Evolutionary conservation across 1,140 invertebrate species (phyloP).

Genomic region (Sogatella furcifera): DNA sequence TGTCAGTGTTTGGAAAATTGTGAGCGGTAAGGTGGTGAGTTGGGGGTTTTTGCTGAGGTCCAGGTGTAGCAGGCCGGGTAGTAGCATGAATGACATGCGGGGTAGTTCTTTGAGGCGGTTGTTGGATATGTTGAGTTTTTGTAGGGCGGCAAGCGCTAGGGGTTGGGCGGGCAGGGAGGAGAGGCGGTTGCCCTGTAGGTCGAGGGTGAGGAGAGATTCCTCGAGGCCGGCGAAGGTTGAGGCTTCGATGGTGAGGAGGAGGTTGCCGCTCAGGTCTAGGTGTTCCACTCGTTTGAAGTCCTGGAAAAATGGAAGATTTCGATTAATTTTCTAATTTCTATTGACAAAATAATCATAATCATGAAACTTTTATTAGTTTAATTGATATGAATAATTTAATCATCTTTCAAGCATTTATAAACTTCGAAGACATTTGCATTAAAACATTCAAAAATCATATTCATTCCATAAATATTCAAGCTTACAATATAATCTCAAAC

Average conservation of each 20-base stretch:
- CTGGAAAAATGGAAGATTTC: conserved; percentile 15
- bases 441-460: too few relatives aligned
- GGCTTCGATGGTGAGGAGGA: conserved; percentile 54
- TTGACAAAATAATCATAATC: too few relatives aligned
- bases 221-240: conserved; percentile 67
- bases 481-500: too few relatives aligned
- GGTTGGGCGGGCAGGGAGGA: conserved; percentile 49
- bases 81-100: conserved; percentile 51
- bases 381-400: too few relatives aligned
- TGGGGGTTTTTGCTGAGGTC: conserved; percentile 69
- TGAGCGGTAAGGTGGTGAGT: conserved; percentile 44
- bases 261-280: conserved; percentile 68
- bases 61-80: conserved; percentile 55
- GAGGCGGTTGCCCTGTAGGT: conserved; percentile 65
- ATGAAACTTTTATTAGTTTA: too few relatives aligned
- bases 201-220: conserved; percentile 55
- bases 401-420: too few relatives aligned
- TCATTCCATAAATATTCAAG: too few relatives aligned
- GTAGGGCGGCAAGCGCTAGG: conserved; percentile 49
- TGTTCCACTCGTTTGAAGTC: conserved; percentile 61
- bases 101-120: conserved; percentile 63
- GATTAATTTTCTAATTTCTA: background rate
- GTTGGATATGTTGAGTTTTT: conserved; percentile 61
- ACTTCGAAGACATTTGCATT: too few relatives aligned
- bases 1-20: conserved; percentile 44